Evolutionary conservation across 30 jellyfish, hydroid and myxozoan species (phyloP).

Genomic region (Chrysaora quinquecirrha): DNA sequence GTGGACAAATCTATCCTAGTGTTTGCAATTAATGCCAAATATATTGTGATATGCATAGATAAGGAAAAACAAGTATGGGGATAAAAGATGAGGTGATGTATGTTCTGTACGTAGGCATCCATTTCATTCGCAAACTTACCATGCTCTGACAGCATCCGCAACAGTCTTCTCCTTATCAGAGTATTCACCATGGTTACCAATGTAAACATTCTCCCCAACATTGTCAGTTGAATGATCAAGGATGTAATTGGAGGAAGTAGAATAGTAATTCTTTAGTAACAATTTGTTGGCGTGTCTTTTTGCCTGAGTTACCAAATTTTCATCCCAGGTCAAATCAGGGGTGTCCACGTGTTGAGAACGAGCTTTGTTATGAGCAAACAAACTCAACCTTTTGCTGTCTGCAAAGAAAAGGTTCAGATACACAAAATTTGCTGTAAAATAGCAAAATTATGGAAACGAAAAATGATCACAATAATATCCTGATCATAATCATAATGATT

Average conservation of each 20-base stretch:
- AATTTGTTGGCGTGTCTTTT: slow-evolving; percentile 2
- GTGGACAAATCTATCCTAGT: not conserved
- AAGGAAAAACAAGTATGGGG: not conserved
- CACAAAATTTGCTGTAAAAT: no score
- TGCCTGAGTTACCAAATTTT: slow-evolving; percentile 7
- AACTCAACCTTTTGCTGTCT: slow-evolving; percentile 19
- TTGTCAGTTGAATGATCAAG: slow-evolving; percentile 5
- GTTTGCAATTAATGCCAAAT: not conserved
- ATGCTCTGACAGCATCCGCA: not conserved
- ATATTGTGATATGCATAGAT: not conserved
- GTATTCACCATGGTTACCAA: not conserved
- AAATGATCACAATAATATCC: no score
- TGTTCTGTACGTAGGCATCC: no score
- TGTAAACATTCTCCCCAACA: not conserved
- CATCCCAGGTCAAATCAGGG: slow-evolving; percentile 37
- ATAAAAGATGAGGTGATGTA: not conserved
- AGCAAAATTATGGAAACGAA: no score
- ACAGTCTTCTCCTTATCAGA: not conserved
- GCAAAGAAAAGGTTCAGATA: no score
- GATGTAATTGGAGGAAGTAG: not conserved
- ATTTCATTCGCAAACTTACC: no score
- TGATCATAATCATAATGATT: no score
- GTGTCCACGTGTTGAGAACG: slow-evolving; percentile 49
- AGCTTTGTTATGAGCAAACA: slow-evolving; percentile 57
- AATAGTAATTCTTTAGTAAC: not conserved